Evolutionary conservation across 2,888 invertebrate genomes (phyloP).

Genomic region (Acrocyrtus sp.): DNA sequence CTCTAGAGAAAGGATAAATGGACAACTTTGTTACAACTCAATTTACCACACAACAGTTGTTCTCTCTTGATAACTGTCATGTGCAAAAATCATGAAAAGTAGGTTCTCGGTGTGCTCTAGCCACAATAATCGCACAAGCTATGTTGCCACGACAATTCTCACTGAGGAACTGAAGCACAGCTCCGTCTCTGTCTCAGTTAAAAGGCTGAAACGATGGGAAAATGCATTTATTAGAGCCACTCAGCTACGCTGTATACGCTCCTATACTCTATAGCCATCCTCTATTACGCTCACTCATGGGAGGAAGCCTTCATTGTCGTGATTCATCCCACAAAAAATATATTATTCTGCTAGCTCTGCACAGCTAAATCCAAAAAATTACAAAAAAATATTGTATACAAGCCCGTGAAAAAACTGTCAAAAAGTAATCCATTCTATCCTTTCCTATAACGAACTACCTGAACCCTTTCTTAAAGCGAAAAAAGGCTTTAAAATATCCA

Average conservation of each 20-base stretch:
- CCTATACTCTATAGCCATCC: too few relatives aligned
- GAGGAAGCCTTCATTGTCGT: not conserved
- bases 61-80: not conserved
- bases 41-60: not conserved
- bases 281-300: not conserved
- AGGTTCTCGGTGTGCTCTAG: too few relatives aligned
- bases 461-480: too few relatives aligned
- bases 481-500: too few relatives aligned
- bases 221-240: not conserved
- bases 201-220: not conserved
- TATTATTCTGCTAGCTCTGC: not conserved
- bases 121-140: not conserved
- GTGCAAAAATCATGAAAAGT: conserved; percentile 1
- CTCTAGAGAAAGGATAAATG: not conserved
- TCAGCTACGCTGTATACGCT: not conserved
- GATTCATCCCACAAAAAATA: not conserved
- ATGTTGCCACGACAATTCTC: conserved; percentile 19
- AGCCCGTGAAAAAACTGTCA: too few relatives aligned
- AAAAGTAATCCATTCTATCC: too few relatives aligned
- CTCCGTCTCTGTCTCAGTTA: too few relatives aligned
- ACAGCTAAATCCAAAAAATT: too few relatives aligned
- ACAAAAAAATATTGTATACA: too few relatives aligned
- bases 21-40: not conserved
- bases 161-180: conserved; percentile 8
- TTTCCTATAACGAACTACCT: too few relatives aligned